Evolutionary conservation across 2,888 invertebrate genomes (phyloP).

Genomic region (Parthenolecanium corni): DNA sequence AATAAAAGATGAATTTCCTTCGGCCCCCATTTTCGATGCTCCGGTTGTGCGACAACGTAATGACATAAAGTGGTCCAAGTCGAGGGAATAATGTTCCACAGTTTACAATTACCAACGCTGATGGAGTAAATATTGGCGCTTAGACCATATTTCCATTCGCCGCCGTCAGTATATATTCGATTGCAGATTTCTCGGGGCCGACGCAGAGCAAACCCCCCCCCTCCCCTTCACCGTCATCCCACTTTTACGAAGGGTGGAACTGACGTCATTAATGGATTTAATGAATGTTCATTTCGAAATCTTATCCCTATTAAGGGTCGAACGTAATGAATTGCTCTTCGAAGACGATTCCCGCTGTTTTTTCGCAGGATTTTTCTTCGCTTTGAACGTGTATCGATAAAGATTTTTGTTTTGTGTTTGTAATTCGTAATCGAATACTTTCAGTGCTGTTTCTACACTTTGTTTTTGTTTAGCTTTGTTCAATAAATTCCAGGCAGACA

Average conservation of each 20-base stretch:
- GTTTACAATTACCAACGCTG: slow-evolving; percentile 27
- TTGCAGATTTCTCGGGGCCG: slow-evolving; percentile 1
- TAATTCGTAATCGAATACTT: no score
- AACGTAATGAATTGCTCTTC: slow-evolving; percentile 14
- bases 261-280: slow-evolving; percentile 23
- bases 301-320: slow-evolving; percentile 17
- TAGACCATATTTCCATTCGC: slow-evolving; percentile 2
- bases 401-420: no score
- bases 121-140: slow-evolving; percentile 29
- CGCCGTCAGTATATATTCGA: slow-evolving; percentile 6
- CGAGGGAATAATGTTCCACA: slow-evolving; percentile 27
- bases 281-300: slow-evolving; percentile 28
- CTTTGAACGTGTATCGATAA: no score
- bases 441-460: no score
- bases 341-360: not conserved
- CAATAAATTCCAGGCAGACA: no score
- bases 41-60: slow-evolving; percentile 13
- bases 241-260: slow-evolving; percentile 3
- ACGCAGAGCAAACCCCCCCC: not conserved
- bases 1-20: slow-evolving; percentile 5
- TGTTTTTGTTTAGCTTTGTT: no score
- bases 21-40: not conserved
- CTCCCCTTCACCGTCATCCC: not conserved
- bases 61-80: slow-evolving; percentile 22
- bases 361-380: no score